Evolutionary conservation across 2,113 vertebrate genomes (phyloP), one percentile per base, ranked within the genome.

Genomic region (Pitta sordida): DNA sequence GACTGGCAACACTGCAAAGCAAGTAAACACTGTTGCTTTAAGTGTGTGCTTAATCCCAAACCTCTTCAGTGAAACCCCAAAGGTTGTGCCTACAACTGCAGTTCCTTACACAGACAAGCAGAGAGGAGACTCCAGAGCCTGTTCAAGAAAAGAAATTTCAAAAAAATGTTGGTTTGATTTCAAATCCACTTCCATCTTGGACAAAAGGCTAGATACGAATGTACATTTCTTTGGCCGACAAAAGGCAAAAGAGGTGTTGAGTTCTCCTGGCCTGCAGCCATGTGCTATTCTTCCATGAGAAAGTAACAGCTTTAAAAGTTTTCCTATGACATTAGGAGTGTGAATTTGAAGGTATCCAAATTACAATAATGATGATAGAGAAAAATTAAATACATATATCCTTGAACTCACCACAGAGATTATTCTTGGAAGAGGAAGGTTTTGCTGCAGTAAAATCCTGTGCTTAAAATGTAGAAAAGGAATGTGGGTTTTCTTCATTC

Each of bases 321-420:
- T 91, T 62, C 30, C 0, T 0, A 17, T 11, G 18, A 67, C 22
- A 26, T 27, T 8, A 53, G 34, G 29, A 62, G 19, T 2, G 0
- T n/a, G 10, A 91, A 85, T 84, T 90, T 20, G 34, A 71, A 37
- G 6, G 44, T 76, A 32, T 89, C 16, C 67, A 82, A 91, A 79
- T 43, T 15, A 68, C 18, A 20, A 55, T 56, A 32, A 75, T 29
- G 30, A 43, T 58, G 44, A 19, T 67, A 74, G 24, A 49, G n/a
- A 15, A 87, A 80, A 76, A 56, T 4, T 0, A 77, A 43, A 87
- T 12, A 36, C 8, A 52, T 10, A 34, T 10, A 41, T 3, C 51
- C 26, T 84, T 84, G 19, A 96, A 63, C 27, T 71, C 9, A 60
- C 39, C 3, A 0, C 19, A 52, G 24, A 17, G 5, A 0, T 81